These are phyloP conservation scores for Empidonax alnorum DNA, from an alignment of 2,113 vertebrate species.

Conservation along the genomic window DNA sequence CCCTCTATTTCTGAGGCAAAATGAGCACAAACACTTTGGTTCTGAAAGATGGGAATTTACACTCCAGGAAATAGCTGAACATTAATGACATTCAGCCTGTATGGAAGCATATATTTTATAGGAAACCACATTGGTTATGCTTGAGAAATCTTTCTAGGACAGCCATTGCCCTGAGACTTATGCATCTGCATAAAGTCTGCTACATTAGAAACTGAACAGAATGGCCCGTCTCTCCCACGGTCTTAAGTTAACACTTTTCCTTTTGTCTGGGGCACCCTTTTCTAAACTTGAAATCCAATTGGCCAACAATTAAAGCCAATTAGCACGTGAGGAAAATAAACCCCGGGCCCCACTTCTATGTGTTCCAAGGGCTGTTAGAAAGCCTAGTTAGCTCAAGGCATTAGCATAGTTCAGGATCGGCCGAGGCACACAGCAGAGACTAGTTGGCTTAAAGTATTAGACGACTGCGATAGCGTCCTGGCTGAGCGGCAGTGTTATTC, in stretches of 20 bases:
- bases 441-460: conserved; percentile 97
- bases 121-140: conserved; percentile 26
- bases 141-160: conserved; percentile 49
- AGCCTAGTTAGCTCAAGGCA: conserved; percentile 78
- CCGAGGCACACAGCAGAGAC: conserved; percentile 75
- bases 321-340: conserved; percentile 89
- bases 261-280: conserved; percentile 77
- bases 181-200: conserved; percentile 69
- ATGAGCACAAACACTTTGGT: background rate
- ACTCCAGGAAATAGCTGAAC: background rate
- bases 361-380: conserved; percentile 66
- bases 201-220: conserved; percentile 64
- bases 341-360: conserved; percentile 47
- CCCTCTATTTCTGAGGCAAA: background rate
- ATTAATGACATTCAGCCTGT: background rate
- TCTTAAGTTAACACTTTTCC: conserved; percentile 68
- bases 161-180: conserved; percentile 37
- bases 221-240: conserved; percentile 73
- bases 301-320: conserved; percentile 98
- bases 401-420: conserved; percentile 85
- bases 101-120: conserved; percentile 27
- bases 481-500: conserved; percentile 88
- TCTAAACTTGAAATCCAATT: conserved; percentile 91
- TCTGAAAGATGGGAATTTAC: background rate
- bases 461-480: conserved; percentile 79